Base-by-base conservation (phyloP, 1,140 invertebrate genomes). In the Heliconius himera region DNA sequence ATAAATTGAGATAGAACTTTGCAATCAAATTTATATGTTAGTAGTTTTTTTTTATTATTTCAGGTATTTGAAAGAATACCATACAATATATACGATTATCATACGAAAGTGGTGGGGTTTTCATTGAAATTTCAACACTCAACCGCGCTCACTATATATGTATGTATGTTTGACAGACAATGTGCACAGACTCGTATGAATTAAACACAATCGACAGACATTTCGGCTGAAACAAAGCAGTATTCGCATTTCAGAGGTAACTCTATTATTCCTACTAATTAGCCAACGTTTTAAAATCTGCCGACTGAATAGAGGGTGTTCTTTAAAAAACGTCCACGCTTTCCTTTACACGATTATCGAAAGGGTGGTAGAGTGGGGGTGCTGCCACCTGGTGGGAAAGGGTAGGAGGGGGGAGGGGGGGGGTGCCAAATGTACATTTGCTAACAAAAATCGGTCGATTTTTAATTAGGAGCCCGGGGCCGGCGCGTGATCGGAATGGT, bases 401-500 rank as follows among this genome's bases (percentile, higher is more conserved):
- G 22, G 56, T 60, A 76, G 78, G n/a, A n/a, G 78, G 49, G 76
- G 70, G 33, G 76, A 76, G 78, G 81, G n/a, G n/a, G n/a, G n/a
- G 79, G 73, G 75, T 82, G 81, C 84, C 83, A 86, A 88, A 90
- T 87, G 89, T 92, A 91, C 88, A 88, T 85, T 88, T 84, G 83
- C 86, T 86, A 89, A 89, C 88, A 91, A 92, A 91, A 92, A 91
- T 91, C 86, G 85, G 87, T 92, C 91, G 91, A 91, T 92, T 92
- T 92, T 92, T 91, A 92, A 92, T 92, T 92, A 92, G 90, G 84
- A 87, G 81, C 84, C 76, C 83, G 85, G 82, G 84, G 85, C 83
- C 81, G 82, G 82, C 86, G 87, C 91, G 91, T 93, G 91, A 93
- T 87, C 88, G 82, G 91, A 90, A 89, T 91, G 84, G 82, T 83